Base-by-base conservation (phyloP, 2,113 vertebrate genomes). In the Colossoma macropomum region DNA sequence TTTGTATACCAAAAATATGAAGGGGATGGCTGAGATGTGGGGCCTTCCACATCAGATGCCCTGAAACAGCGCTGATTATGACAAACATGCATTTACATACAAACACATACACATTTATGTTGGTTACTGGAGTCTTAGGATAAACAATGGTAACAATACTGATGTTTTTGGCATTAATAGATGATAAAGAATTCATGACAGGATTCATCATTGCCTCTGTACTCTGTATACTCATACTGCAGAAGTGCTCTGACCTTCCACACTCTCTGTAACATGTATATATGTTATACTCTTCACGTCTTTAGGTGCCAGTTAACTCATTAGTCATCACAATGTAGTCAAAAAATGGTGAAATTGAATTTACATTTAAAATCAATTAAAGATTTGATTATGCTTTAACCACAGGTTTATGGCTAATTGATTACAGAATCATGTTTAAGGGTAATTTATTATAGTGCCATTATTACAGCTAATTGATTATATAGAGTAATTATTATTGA, bases 391-490 rank as follows among this genome's bases (percentile, higher is more conserved):
- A 28, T 70, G 34, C 52, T n/a, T 71, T 0, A 62, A 73, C 2
- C 23, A 63, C 25, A 45, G 7, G 6, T 23, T 34, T 54, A 19
- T 34, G 38, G 38, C 4, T 75, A 70, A 82, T 30, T 77, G 50
- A 82, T 70, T 77, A 60, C 21, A n/a, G 32, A 81, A 68, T 41
- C 25, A 13, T 68, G 59, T 66, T 54, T 54, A 63, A 75, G 45
- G 48, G 17, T 75, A 23, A 68, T 75, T 66, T 65, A 81, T 65
- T 50, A 73, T 27, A 63, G 59, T 73, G 45, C 30, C 59, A 75
- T 81, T 81, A 75, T 68, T 56, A 48, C 62, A 81, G 45, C 7
- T 41, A 70, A 54, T 32, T 60, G 75, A 41, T 73, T 50, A 82
- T 34, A 82, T 25, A 59, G 32, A 15, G 23, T 66, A 79, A 75